Conservation (phyloP, 1,140 invertebrate genomes). For the Drosophila simulans region DNA sequence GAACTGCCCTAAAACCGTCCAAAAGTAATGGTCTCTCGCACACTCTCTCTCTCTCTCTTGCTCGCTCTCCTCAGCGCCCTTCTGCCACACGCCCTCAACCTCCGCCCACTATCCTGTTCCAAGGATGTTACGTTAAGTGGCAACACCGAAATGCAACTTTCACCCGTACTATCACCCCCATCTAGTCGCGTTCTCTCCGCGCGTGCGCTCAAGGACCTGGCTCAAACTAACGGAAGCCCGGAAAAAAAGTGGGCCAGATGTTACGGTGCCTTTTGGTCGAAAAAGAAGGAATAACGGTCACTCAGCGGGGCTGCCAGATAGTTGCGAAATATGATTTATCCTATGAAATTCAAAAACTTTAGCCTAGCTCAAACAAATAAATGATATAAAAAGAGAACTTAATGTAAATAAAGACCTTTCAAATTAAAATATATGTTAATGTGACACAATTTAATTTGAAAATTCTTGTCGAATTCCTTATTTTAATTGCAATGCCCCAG, state of each 20-base stretch:
- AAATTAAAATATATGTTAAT: too few relatives aligned
- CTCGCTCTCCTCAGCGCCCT: conserved; percentile 3
- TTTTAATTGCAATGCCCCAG: too few relatives aligned
- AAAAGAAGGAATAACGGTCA: conserved; percentile 2
- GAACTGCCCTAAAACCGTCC: conserved; percentile 65
- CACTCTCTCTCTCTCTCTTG: conserved; percentile 4
- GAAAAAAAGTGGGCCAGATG: conserved; percentile 35
- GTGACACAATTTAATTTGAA: neutral
- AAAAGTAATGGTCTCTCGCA: conserved; percentile 58
- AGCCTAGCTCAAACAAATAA: too few relatives aligned
- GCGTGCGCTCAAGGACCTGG: conserved; percentile 19
- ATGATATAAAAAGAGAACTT: too few relatives aligned
- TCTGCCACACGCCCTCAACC: neutral
- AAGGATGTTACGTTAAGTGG: conserved; percentile 40
- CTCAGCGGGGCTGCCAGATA: conserved; percentile 17
- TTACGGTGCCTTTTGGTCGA: conserved; percentile 6
- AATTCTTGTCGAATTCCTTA: neutral
- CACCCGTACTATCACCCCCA: conserved; percentile 38
- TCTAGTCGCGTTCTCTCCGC: conserved; percentile 28
- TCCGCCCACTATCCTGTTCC: conserved; percentile 2
- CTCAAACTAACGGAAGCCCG: conserved; percentile 33
- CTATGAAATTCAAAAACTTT: too few relatives aligned
- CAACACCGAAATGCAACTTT: conserved; percentile 43
- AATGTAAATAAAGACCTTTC: too few relatives aligned
- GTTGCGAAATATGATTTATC: too few relatives aligned